Base-by-base conservation (phyloP, 2,888 invertebrate species). In the Doris montereyensis region DNA sequence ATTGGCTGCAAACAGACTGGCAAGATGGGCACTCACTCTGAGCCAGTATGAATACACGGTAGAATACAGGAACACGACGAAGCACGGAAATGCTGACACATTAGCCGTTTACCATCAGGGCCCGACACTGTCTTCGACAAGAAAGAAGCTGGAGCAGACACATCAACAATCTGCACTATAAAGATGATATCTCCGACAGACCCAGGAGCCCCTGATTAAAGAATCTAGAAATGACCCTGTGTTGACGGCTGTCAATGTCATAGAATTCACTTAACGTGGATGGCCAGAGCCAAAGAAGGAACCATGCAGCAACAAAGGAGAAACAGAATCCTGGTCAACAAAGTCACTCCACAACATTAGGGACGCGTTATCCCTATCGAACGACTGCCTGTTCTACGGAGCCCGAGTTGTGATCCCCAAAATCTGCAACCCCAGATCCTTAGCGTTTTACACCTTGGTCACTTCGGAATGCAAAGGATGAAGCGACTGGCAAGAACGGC, bases 1-100 rank as follows among this genome's bases (percentile, higher is more conserved):
- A 2, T 80, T 84, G 68, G 82, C 88, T 4, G 87, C 87, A 30
- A 85, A 83, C 32, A 79, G 88, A n/a, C 81, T 89, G 8, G 86
- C 87, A 70, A 62, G 86, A 21, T 89, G 87, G 85, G 85, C 85
- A 0, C 41, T 86, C 0, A 83, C 83, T 8, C 78, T 92, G 21
- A 83, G 89, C 1, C 88, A 86, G 2, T 91, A 90, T 79, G 82
- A 87, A 67, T 91, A 88, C 80, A 78, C 81, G 3, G 86, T 91
- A 67, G 85, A 87, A 77, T 89, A 87, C 77, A 78, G 85, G 17
- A 79, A 81, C n/a, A 88, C 88, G 2, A 72, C 76, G 4, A 70
- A 82, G 0, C 88, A 89, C 81, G 86, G 85, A 0, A 86, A 90
- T 79, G 89, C 87, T 10, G 89, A 91, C 82, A 84, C 84, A 13